Evolutionary conservation across 2,888 invertebrate genomes (phyloP), one percentile per base, ranked within the genome.

Genomic region (Sphecodes monilicornis): DNA sequence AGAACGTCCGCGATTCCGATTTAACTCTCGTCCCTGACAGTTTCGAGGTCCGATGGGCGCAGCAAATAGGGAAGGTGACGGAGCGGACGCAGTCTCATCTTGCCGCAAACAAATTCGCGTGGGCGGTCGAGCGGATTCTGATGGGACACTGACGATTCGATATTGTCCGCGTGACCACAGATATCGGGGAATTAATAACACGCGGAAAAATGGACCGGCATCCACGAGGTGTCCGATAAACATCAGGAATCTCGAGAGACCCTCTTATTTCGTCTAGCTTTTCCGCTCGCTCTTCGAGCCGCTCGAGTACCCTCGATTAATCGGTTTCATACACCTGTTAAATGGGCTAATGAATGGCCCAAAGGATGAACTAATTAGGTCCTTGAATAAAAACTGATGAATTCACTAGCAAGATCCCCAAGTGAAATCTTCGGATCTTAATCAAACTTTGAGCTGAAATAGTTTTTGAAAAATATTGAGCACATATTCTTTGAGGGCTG

Each of bases 101-200:
- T 76, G 60, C 18, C 69, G 66, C 60, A 77, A 81, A 85, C 78
- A 78, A 78, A 80, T 81, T 80, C 39, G 54, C 66, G 16, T 41
- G 72, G 36, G 22, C 43, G 70, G 64, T 50, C 41, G 39, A 22
- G 68, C n/a, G 54, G 36, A 43, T 6, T 39, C 54, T 76, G 81
- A 78, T 68, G 71, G 64, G 80, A 64, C 78, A 60, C 32, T 36
- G 69, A 76, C 75, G 73, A 80, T 84, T 76, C 46, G 70, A 70
- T 66, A 80, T 54, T 29, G 73, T 26, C 41, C 50, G 22, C 29
- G 60, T 39, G 50, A 41, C 72, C 72, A 41, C 83, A 57, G 70
- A 77, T 88, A 81, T 71, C 54, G 79, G 73, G 60, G 70, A 85
- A 85, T 84, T 89, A 87, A 85, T 80, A 87, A 82, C 77, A 60